Conservation (phyloP, 2,888 invertebrate genomes). For the Campoplex nolae region DNA sequence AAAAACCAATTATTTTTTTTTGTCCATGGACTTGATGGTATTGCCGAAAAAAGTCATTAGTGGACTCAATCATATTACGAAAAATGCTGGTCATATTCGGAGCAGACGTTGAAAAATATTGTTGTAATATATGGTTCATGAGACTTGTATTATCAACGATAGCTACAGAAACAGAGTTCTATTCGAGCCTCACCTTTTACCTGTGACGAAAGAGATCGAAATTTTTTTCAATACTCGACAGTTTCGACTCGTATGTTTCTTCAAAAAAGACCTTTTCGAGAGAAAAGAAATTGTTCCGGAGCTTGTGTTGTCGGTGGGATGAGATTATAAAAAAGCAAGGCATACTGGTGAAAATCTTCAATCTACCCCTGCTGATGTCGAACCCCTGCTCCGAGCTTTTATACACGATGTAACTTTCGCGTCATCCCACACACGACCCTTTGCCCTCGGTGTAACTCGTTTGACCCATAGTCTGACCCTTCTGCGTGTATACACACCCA, state of each 20-base stretch:
- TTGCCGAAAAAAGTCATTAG: no score
- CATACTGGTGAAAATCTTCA: constrained; percentile 72
- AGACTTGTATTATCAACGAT: not conserved
- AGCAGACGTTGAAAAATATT: not conserved
- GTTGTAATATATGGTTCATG: not conserved
- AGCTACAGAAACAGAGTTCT: not conserved
- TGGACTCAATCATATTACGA: not conserved
- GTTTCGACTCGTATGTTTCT: not conserved
- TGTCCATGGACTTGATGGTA: no score
- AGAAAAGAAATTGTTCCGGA: not conserved
- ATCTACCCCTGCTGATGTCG: constrained; percentile 75
- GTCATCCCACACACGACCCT: constrained; percentile 74
- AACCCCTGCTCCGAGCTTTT: not conserved
- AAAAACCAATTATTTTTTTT: no score
- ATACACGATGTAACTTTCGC: constrained; percentile 74
- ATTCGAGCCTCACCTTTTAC: not conserved
- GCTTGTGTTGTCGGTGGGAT: constrained; percentile 14
- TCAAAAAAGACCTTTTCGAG: not conserved
- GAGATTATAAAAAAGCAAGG: constrained; percentile 29
- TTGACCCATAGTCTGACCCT: constrained; percentile 74
- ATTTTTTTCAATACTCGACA: constrained; percentile 15
- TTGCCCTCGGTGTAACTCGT: constrained; percentile 63
- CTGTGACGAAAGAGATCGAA: not conserved
- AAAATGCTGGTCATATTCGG: not conserved
- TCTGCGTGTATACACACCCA: constrained; percentile 26